Base-by-base conservation (phyloP, 2,888 invertebrate genomes). In the Meteorus cinctellus region DNA sequence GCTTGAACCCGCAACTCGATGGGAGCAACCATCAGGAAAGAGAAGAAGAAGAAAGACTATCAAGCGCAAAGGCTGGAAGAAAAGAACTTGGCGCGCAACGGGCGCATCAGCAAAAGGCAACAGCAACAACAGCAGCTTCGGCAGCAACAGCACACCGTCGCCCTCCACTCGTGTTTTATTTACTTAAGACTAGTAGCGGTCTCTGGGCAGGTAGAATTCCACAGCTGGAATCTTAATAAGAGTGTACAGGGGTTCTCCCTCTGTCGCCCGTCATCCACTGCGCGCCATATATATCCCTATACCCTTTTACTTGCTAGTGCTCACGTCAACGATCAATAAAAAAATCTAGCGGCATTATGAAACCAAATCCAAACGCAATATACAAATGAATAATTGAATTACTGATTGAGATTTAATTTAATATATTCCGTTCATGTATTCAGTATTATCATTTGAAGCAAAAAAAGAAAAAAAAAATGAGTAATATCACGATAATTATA, bases 161-260 rank as follows among this genome's bases (percentile, higher is more conserved):
- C 83, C 84, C 82, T 81, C 80, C 82, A 84, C 83, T 87, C 86
- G 86, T 88, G 86, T 87, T 89, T 89, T 89, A 88, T 89, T 89
- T 89, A 88, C 88, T 87, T 84, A 89, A 89, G 89, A 88, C 89
- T 87, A 89, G 89, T 88, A 89, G 88, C 87, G 83, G 85, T 85
- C 84, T 85, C 82, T 81, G 84, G 85, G 87, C 88, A 89, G 88
- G 89, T 89, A 89, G 88, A 88, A 89, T 89, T 89, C 89, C 88
- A 86, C 86, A 86, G 84, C 84, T 88, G 88, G 89, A 89, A 89
- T 89, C 86, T 89, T 88, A 89, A 89, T 89, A 89, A 89, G 89
- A 88, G 89, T 87, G 86, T 86, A 77, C 88, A 88, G 88, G 81
- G 87, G 86, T 88, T 87, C 87, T 87, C 87, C 77, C 75, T 73